Conservation (phyloP, 2,113 vertebrate genomes). For the Alligator mississippiensis region DNA sequence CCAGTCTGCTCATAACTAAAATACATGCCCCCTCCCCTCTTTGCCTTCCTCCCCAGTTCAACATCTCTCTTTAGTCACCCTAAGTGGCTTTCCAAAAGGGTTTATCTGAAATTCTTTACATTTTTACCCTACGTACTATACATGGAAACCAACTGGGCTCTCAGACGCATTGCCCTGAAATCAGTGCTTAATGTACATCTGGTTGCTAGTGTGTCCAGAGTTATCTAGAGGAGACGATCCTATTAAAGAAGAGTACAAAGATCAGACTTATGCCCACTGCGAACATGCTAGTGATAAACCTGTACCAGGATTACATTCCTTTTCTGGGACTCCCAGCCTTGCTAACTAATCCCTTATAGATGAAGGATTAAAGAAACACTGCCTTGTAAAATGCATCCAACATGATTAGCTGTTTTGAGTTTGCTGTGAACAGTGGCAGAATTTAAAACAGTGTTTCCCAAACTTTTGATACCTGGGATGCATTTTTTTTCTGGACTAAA, state of each 20-base stretch:
- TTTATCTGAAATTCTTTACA: slow-evolving; percentile 78
- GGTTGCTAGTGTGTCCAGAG: background rate
- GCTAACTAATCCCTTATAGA: background rate
- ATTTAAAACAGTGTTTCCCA: background rate
- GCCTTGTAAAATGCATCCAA: slow-evolving; percentile 47
- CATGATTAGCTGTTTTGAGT: slow-evolving; percentile 34
- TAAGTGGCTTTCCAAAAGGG: slow-evolving; percentile 70
- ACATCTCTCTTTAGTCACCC: slow-evolving; percentile 41
- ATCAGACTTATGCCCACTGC: background rate
- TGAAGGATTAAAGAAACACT: slow-evolving; percentile 1
- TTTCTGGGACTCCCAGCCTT: accelerated
- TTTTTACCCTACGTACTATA: slow-evolving; percentile 42
- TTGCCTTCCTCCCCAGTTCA: background rate
- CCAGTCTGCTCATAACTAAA: background rate
- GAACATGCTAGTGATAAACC: slow-evolving; percentile 42
- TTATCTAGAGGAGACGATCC: slow-evolving; percentile 61
- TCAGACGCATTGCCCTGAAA: background rate
- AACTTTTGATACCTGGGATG: too few relatives aligned
- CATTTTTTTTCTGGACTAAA: too few relatives aligned
- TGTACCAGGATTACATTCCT: background rate
- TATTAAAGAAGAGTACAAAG: slow-evolving; percentile 36
- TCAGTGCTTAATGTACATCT: slow-evolving; percentile 12
- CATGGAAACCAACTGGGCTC: slow-evolving; percentile 53
- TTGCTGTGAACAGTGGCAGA: background rate
- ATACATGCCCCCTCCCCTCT: slow-evolving; percentile 10